These are phyloP conservation scores for Diaprepes abbreviatus DNA, from an alignment of 2,888 invertebrate species.

Conservation along the genomic window DNA sequence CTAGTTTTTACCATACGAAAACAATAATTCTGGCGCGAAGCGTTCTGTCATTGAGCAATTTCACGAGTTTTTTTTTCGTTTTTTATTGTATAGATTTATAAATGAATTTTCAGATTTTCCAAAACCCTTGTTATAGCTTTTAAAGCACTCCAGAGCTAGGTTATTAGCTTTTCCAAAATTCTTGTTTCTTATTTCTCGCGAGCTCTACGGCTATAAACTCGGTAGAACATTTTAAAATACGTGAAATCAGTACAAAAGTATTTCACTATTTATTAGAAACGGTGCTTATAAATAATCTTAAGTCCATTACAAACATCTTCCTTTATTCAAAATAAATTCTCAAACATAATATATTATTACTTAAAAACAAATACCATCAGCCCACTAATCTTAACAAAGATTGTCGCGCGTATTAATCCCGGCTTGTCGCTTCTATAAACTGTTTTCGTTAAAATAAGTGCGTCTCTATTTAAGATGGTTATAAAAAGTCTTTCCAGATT, in stretches of 20 bases:
- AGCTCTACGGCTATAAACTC: no score
- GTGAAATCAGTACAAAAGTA: neutral
- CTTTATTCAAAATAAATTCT: neutral
- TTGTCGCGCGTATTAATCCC: constrained; percentile 18
- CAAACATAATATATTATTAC: neutral
- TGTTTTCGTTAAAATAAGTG: constrained; percentile 20
- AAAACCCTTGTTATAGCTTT: no score
- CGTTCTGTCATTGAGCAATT: no score
- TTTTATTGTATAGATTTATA: no score
- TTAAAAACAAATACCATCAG: constrained; percentile 10
- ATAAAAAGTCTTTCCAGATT: constrained; percentile 38
- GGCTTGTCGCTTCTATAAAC: constrained; percentile 17
- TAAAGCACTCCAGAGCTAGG: no score
- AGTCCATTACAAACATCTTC: neutral
- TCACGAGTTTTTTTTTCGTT: no score
- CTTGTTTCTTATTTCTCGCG: no score
- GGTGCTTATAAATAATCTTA: neutral
- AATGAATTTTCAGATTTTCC: no score
- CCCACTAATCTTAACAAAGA: constrained; percentile 13
- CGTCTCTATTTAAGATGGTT: constrained; percentile 17
- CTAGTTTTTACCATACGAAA: no score
- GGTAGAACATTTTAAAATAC: no score
- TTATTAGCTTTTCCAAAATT: no score
- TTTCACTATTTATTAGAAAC: neutral
- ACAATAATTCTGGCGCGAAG: no score